Evolutionary conservation across 2,797 vertebrate species (phyloP).

Genomic region (Harpagifer antarcticus): DNA sequence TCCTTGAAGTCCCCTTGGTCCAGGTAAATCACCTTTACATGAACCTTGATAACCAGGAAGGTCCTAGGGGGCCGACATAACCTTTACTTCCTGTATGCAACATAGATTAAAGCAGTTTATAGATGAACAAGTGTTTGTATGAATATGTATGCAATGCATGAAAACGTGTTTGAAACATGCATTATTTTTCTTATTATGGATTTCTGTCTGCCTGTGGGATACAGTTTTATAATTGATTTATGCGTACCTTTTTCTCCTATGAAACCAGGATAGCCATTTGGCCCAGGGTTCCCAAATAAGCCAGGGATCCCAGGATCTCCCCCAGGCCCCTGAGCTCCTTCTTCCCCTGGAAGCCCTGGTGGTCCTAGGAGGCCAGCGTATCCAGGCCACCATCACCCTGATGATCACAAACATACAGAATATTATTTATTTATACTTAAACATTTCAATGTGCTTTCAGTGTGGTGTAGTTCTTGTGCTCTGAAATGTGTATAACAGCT

Average conservation of each 20-base stretch:
- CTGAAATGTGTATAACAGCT: background rate
- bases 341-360: constrained; percentile 61
- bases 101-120: constrained; percentile 20
- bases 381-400: constrained; percentile 73
- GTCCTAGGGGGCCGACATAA: constrained; percentile 49
- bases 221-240: background rate
- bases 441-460: background rate
- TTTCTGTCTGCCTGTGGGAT: background rate
- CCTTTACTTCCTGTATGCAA: constrained; percentile 68
- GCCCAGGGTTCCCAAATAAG: constrained; percentile 58
- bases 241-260: constrained; percentile 71
- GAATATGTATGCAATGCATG: background rate
- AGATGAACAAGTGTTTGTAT: background rate
- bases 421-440: background rate
- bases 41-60: constrained; percentile 46
- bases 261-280: constrained; percentile 55
- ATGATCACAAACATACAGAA: constrained; percentile 11
- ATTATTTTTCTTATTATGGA: background rate
- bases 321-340: constrained; percentile 59
- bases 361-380: constrained; percentile 55
- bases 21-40: constrained; percentile 38
- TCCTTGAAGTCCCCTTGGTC: constrained; percentile 62
- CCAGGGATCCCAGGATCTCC: constrained; percentile 73
- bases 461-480: background rate
- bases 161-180: background rate